Base-by-base conservation (phyloP, 2,888 invertebrate genomes). In the Carabus problematicus region DNA sequence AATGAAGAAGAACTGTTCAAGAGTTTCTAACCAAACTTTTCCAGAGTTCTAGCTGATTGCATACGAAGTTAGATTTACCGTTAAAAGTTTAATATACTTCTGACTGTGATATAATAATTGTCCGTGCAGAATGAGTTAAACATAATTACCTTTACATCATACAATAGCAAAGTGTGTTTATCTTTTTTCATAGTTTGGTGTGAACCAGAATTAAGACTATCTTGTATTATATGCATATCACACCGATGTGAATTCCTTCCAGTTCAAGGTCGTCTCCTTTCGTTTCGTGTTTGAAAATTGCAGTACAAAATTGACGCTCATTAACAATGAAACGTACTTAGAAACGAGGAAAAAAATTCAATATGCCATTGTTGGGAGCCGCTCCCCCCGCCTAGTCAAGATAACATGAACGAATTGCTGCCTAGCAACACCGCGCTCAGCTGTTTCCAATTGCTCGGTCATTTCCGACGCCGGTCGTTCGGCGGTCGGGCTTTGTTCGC, bases 391-490 rank as follows among this genome's bases (percentile, higher is more conserved):
- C n/a, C 7, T 9, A 12, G 42, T 47, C 66, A 66, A 67, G 60
- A 60, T 60, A 54, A 7, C 14, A 19, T 43, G 67, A 60, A 67
- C 60, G 67, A 41, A 42, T 8, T 67, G 60, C 39, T 66, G 49
- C 67, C 67, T 67, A 67, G 67, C 67, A 67, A 67, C 70, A 64
- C 56, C 14, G 64, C 64, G 73, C 76, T 75, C 77, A 77, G 77
- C 77, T 77, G 77, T 75, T 75, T 75, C 75, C 75, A 76, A 72
- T 72, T 72, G 73, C 71, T 76, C 76, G 76, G 72, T 47, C 55
- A 52, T 70, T 72, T 69, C 74, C 75, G 75, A 71, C 52, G 64
- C 58, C 64, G 56, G 40, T 72, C 74, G 71, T 40, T 2, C 73
- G 71, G 70, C 71, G 73, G 72, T 67, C 67, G 67, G 67, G 18